These are phyloP conservation scores for Pygmarrhopalites habei DNA, from an alignment of 1,140 invertebrate genomes.

Conservation along the genomic window DNA sequence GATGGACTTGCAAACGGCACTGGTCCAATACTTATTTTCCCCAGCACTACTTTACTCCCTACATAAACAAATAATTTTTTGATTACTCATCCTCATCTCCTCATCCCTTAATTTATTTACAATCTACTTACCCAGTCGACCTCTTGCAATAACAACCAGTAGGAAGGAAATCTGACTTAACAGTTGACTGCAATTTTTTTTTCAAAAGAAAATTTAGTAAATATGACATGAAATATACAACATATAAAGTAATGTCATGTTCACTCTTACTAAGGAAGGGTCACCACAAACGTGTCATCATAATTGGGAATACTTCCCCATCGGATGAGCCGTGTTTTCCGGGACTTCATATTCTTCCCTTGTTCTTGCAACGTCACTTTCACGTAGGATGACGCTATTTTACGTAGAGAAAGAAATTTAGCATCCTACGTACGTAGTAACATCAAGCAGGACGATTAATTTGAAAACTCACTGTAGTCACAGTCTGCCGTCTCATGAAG, in stretches of 20 bases:
- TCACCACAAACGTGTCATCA: slow-evolving; percentile 38
- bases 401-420: slow-evolving; percentile 5
- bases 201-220: too few relatives aligned
- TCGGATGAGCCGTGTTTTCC: slow-evolving; percentile 29
- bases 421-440: too few relatives aligned
- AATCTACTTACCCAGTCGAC: slow-evolving; percentile 35
- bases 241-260: too few relatives aligned
- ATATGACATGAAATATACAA: too few relatives aligned
- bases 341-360: slow-evolving; percentile 25
- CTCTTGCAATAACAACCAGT: slow-evolving; percentile 30
- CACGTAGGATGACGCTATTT: slow-evolving; percentile 32
- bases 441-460: too few relatives aligned
- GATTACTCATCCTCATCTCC: too few relatives aligned
- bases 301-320: slow-evolving; percentile 37
- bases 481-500: slow-evolving; percentile 31
- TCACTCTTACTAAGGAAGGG: too few relatives aligned
- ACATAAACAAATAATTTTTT: slow-evolving; percentile 3
- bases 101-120: too few relatives aligned
- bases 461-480: slow-evolving; percentile 36
- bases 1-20: slow-evolving; percentile 26
- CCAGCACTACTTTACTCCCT: slow-evolving; percentile 34
- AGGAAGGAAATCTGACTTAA: slow-evolving; percentile 35
- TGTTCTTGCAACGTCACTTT: slow-evolving; percentile 37
- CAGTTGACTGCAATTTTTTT: slow-evolving; percentile 26
- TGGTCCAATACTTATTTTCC: slow-evolving; percentile 35